Evolutionary conservation across 2,113 vertebrate genomes (phyloP), one percentile per base, ranked within the genome.

Genomic region (Charina bottae): DNA sequence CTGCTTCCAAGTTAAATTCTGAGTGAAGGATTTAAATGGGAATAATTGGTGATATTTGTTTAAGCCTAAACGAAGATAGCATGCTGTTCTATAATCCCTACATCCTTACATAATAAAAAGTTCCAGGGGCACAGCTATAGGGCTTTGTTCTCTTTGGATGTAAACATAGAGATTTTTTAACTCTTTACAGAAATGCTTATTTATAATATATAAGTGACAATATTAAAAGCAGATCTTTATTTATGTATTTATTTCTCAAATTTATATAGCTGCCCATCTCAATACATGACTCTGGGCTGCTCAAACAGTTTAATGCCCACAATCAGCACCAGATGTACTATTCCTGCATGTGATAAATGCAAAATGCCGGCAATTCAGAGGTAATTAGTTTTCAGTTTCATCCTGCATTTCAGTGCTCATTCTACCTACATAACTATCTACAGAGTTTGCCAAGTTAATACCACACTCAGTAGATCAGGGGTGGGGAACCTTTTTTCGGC

Each of bases 11-110:
- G 13, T 2, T 72, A 72, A 72, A 2, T 64, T 90, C 54, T 54
- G 46, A 85, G 17, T 64, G 28, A 90, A 64, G 10, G 19, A 85
- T 78, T 87, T 37, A 59, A 1, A 33, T 78, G 33, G 24, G 54
- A 58, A 58, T 91, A 87, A 91, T 83, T 88, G 37, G 24, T 78
- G 56, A 88, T 88, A 49, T 26, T 87, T 78, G 85, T 59, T 88
- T 59, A 49, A n/a, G 12, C 46, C 54, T 87, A 72, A 91, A 64
- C 46, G 86, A 91, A 85, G 53, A 28, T 88, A 78, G 42, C 62
- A 91, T 59, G 53, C 78, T 84, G 33, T 91, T 64, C 64, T 12
- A 28, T 46, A 17, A 26, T 88, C 3, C 54, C 37, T 62, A 87
- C 64, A 58, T 91, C 54, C 64, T 37, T 68, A 26, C 59, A 68